Percentiles rank a stretch among this genome's conserved stretches.
phyloP scores from a whole-genome alignment of 2,113 vertebrate species.

The Corydoras sp. region DNA sequence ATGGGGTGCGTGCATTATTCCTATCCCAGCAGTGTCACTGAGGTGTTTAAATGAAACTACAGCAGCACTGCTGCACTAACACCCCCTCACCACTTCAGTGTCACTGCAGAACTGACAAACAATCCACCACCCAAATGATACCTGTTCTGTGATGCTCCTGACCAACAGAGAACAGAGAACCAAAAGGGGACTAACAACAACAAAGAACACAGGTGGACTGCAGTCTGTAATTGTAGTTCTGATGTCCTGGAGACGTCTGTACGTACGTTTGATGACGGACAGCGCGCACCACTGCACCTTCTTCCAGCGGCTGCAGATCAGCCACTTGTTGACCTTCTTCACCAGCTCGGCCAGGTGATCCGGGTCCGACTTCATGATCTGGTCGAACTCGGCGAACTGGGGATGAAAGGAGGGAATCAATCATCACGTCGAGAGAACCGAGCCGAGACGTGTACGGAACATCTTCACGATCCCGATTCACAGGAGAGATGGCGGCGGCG shows the following conservation, averaged over 20 bases:
- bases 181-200: no score
- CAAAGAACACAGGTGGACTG: no score
- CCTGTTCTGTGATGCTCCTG: no score
- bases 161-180: no score
- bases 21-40: no score
- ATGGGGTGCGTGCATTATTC: no score
- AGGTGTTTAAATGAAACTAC: no score
- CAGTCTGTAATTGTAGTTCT: no score
- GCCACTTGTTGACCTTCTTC: conserved; percentile 90
- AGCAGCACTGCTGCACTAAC: no score
- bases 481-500: background rate
- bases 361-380: conserved; percentile 98
- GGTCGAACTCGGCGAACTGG: conserved; percentile 97
- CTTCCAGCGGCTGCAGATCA: conserved; percentile 97
- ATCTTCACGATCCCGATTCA: background rate
- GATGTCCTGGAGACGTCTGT: background rate
- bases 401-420: background rate
- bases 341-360: conserved; percentile 93
- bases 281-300: conserved; percentile 94
- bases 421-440: background rate
- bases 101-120: no score
- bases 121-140: no score
- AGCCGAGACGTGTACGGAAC: background rate
- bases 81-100: no score
- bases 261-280: conserved; percentile 91